Percentiles rank a stretch among this genome's conserved stretches.
phyloP scores from a whole-genome alignment of 2,797 vertebrate genomes.

The Catostomus latipinnis region DNA sequence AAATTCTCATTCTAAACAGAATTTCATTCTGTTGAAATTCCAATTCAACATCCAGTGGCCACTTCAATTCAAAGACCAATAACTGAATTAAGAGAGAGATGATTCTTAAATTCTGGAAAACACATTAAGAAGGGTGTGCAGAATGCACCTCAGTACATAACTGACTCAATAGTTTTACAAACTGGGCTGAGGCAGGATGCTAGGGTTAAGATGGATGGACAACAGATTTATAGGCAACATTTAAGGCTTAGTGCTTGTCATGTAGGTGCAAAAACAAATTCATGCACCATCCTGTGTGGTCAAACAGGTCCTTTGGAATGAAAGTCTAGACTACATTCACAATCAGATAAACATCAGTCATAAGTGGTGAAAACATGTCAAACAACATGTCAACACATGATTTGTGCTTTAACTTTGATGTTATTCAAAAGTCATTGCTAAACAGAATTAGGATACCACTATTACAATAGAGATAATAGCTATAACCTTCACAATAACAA shows the following conservation, averaged over 20 bases:
- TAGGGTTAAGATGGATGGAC: background rate
- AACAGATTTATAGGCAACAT: background rate
- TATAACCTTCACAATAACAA: conserved; percentile 11
- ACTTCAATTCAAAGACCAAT: conserved; percentile 1
- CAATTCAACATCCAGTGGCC: no score
- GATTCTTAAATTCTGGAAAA: background rate
- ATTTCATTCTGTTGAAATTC: no score
- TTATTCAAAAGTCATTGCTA: background rate
- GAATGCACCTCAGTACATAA: background rate
- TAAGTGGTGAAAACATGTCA: background rate
- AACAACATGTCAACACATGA: conserved; percentile 10
- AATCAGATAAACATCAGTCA: background rate
- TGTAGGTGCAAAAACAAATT: conserved; percentile 12
- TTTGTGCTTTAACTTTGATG: conserved; percentile 2
- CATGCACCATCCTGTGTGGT: background rate
- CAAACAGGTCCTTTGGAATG: conserved; percentile 19
- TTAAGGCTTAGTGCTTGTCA: background rate
- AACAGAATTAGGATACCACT: conserved; percentile 16
- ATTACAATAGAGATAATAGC: background rate
- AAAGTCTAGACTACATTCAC: conserved; percentile 21
- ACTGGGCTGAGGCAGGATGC: background rate
- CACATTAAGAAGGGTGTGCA: background rate
- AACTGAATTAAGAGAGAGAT: background rate
- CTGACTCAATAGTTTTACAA: background rate
- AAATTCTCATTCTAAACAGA: no score